Evolutionary conservation across 1,140 invertebrate genomes (phyloP), one percentile per base, ranked within the genome.

Genomic region (Brachionus asplanchnoidis): DNA sequence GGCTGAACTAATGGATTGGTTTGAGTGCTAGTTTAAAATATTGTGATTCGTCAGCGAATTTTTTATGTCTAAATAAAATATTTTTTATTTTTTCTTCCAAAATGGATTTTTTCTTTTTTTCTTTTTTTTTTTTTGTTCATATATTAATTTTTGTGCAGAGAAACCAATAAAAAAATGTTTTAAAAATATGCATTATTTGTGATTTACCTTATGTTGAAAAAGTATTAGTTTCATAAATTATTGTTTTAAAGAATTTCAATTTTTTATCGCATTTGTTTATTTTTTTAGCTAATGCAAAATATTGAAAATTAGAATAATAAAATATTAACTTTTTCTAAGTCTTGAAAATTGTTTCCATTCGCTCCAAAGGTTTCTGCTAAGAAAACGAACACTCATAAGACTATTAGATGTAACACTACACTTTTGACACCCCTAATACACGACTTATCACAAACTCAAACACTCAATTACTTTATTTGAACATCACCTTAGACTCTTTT

Each of bases 231-330:
- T 73, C 32, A 73, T 9, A 73, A 40, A 73, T 73, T 73, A 73
- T 73, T 73, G 68, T 73, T 73, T 73, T 73, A 73, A 73, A 73
- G 68, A 73, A 73, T 73, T 60, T 60, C 53, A 60, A 60, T 60
- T 73, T 68, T 73, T 42, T 40, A 42, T 40, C 17, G 32, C 32
- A 73, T 40, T 20, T 73, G 68, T 73, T 73, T 73, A 73, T 73
- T 73, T 73, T 40, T 73, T 73, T 73, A 73, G 68, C 36, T 73
- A 40, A 40, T 73, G 28, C 36, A 73, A 73, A 73, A 73, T 73
- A 73, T 73, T 73, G 68, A 73, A 73, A 73, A 42, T 17, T 40
- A 42, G 40, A 73, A 73, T 40, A 73, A 73, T 73, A 73, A 73
- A 40, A 40, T 73, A 40, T 73, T 42, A 73, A 26, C 53, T 60